A percentile compares a stretch with the other conserved stretches of the same genome.
Conservation (phyloP, 2,113 vertebrate genomes). For the Odontophorus gujanensis region DNA sequence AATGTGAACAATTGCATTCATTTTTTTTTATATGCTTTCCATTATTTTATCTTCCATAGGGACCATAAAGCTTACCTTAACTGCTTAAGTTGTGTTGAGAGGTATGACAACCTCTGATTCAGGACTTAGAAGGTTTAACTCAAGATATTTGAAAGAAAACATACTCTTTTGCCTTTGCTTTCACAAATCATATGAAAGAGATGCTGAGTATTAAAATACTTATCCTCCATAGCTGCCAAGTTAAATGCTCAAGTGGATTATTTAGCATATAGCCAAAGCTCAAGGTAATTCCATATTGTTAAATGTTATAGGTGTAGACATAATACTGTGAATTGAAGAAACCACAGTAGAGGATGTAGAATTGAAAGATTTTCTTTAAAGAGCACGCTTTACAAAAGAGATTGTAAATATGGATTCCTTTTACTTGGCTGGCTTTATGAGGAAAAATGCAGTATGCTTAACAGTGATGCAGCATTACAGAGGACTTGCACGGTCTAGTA, state of each 20-base stretch:
- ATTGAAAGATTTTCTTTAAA: neutral
- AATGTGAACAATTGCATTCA: neutral
- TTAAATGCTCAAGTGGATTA: neutral
- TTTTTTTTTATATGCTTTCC: neutral
- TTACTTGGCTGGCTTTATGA: neutral
- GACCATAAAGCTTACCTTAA: neutral
- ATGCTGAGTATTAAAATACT: neutral
- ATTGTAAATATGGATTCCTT: neutral
- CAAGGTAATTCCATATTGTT: neutral
- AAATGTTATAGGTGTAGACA: neutral
- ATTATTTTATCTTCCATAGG: neutral
- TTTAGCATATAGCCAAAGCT: neutral
- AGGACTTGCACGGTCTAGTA: accelerated
- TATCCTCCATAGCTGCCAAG: neutral
- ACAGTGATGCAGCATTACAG: accelerated
- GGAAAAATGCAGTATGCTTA: neutral
- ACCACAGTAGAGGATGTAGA: neutral
- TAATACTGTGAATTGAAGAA: neutral
- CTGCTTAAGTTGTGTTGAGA: neutral
- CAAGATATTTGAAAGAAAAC: neutral
- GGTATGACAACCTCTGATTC: neutral
- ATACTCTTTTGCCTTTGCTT: neutral
- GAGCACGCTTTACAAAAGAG: neutral
- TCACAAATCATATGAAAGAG: neutral
- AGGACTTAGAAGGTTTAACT: neutral